Base-by-base conservation (phyloP, 1,140 invertebrate species). In the Euura lappo region DNA sequence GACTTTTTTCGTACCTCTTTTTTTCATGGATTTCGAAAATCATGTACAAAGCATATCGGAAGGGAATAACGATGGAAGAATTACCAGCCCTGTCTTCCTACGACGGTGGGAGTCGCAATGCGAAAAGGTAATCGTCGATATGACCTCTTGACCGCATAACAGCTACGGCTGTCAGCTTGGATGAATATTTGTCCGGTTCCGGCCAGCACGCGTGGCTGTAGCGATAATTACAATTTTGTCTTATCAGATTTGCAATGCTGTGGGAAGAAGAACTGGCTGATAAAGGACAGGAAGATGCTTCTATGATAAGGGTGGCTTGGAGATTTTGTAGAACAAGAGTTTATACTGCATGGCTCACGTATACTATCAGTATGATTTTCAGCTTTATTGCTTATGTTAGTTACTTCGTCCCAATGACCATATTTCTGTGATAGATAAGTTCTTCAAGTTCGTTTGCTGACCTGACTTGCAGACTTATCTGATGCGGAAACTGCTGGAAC, bases 341-440 rank as follows among this genome's bases (percentile, higher is more conserved):
- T 47, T 79, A 90, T 6, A 68, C 91, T 65, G 85, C 89, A 6
- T 88, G 87, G 28, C 68, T 90, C 51, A 80, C 92, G 45, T 89
- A 91, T 71, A 75, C 88, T 4, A 76, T 89, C 3, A 89, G 89
- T 65, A 77, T 92, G 8, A 80, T 89, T 11, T 84, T 91, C 72
- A 91, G 91, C 70, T 93, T 94, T 81, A 78, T 93, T 70, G 89
- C 89, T 73, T 90, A 92, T 65, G 92, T 92, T 86, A 88, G 89
- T 84, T n/a, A n/a, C n/a, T n/a, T n/a, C n/a, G n/a, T n/a, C n/a
- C n/a, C n/a, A n/a, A n/a, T n/a, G n/a, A n/a, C n/a, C n/a, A n/a
- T n/a, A n/a, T n/a, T n/a, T 69, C 10, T 42, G 60, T 76, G 64
- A 73, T 71, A n/a, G 45, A n/a, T n/a, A n/a, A n/a, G n/a, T n/a